phyloP scores from a whole-genome alignment of 2,113 vertebrate genomes.

The Alouatta palliata region DNA sequence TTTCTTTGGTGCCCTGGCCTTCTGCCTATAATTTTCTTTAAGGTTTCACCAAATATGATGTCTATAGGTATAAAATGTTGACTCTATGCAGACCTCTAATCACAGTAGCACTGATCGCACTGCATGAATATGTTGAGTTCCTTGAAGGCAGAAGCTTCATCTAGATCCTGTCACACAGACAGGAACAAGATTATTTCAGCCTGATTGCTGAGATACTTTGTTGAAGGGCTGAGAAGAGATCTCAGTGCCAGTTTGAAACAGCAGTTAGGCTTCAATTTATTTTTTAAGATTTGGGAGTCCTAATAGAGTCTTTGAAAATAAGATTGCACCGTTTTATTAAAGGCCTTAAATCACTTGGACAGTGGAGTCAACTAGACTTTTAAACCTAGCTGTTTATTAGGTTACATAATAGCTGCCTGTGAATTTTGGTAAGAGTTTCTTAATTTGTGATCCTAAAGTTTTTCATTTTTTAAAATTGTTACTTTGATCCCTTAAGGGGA shows the following conservation, averaged over 20 bases:
- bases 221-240: neutral
- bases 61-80: neutral
- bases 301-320: neutral
- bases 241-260: neutral
- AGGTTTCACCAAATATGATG: neutral
- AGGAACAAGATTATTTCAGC: neutral
- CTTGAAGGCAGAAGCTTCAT: neutral
- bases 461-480: neutral
- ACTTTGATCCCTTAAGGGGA: neutral
- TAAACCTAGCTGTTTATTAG: neutral
- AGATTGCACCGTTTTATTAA: neutral
- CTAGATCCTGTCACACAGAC: neutral
- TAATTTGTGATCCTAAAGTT: constrained; percentile 18
- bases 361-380: neutral
- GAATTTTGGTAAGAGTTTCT: neutral
- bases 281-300: neutral
- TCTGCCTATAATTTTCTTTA: neutral
- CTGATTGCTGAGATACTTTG: neutral
- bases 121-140: neutral
- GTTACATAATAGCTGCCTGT: neutral
- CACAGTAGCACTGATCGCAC: neutral
- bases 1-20: neutral
- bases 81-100: neutral
- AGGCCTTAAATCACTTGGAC: neutral
- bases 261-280: neutral